Conservation (phyloP, 2,888 invertebrate genomes). For the Pandemis corylana region DNA sequence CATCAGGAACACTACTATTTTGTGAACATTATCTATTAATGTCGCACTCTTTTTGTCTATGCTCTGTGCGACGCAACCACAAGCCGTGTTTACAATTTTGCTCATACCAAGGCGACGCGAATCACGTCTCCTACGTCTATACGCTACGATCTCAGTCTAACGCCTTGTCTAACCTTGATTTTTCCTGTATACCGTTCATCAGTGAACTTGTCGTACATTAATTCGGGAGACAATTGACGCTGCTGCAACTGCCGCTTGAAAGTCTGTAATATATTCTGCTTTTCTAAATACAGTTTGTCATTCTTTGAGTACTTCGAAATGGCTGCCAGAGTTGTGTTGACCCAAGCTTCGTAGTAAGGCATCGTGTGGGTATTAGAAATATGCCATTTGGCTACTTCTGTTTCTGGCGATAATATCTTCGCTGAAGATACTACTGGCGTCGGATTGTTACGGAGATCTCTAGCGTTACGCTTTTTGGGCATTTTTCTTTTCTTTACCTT, state of each 20-base stretch:
- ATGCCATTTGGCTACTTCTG: conserved; percentile 72
- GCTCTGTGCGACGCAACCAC: neutral
- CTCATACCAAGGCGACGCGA: neutral
- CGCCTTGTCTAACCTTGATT: conserved; percentile 61
- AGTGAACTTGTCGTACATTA: conserved; percentile 54
- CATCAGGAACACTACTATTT: neutral
- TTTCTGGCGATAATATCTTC: conserved; percentile 53
- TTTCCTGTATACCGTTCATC: conserved; percentile 68
- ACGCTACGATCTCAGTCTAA: neutral
- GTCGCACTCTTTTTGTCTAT: neutral
- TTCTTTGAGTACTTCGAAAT: conserved; percentile 55
- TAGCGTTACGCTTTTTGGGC: conserved; percentile 1
- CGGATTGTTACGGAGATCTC: neutral
- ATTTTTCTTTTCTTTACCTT: conserved; percentile 35
- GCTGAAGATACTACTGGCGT: conserved; percentile 36
- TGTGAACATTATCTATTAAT: neutral
- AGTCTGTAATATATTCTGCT: conserved; percentile 49
- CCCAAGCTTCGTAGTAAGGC: conserved; percentile 77
- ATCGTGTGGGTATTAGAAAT: conserved; percentile 61
- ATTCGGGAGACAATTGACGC: conserved; percentile 54
- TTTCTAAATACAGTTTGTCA: conserved; percentile 52
- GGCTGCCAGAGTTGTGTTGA: conserved; percentile 66
- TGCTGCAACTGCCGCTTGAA: conserved; percentile 53
- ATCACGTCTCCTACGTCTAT: neutral
- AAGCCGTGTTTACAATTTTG: neutral